These are phyloP conservation scores for Hydrotaea diabolus DNA, from an alignment of 2,888 invertebrate genomes.

Conservation along the genomic window DNA sequence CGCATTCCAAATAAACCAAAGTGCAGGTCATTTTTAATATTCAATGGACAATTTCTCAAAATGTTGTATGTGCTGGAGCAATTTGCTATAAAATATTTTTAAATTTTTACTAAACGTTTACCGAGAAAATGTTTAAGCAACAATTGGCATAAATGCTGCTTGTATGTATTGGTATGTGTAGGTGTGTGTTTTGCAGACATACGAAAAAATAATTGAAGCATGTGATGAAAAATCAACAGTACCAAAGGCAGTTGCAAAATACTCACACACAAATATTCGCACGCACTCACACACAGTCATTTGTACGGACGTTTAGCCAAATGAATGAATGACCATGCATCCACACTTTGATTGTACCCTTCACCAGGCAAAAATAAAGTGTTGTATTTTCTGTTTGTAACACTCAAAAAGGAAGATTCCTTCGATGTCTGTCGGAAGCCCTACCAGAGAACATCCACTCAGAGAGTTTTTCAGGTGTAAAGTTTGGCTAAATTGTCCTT, in stretches of 20 bases:
- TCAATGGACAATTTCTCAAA: not conserved
- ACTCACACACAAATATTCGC: not conserved
- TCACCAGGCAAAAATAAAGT: too few relatives aligned
- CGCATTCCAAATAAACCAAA: too few relatives aligned
- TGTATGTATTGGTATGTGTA: not conserved
- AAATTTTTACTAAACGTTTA: slow-evolving; percentile 9
- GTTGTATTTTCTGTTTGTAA: too few relatives aligned
- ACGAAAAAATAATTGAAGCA: slow-evolving; percentile 36
- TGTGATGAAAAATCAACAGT: slow-evolving; percentile 42
- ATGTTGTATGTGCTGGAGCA: too few relatives aligned
- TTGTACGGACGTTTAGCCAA: not conserved
- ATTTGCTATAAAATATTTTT: not conserved
- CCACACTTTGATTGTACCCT: not conserved
- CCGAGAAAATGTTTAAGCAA: not conserved
- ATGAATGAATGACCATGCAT: slow-evolving; percentile 25
- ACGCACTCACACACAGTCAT: too few relatives aligned
- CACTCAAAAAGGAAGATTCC: too few relatives aligned
- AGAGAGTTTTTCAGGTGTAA: too few relatives aligned
- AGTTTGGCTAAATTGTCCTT: too few relatives aligned
- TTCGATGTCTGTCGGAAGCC: too few relatives aligned
- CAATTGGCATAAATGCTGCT: slow-evolving; percentile 11
- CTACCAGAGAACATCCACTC: too few relatives aligned
- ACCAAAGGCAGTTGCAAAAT: slow-evolving; percentile 4
- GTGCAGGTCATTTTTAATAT: too few relatives aligned
- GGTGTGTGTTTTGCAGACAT: slow-evolving; percentile 9